Conservation (phyloP, 2,113 vertebrate genomes). For the Caranx melampygus region DNA sequence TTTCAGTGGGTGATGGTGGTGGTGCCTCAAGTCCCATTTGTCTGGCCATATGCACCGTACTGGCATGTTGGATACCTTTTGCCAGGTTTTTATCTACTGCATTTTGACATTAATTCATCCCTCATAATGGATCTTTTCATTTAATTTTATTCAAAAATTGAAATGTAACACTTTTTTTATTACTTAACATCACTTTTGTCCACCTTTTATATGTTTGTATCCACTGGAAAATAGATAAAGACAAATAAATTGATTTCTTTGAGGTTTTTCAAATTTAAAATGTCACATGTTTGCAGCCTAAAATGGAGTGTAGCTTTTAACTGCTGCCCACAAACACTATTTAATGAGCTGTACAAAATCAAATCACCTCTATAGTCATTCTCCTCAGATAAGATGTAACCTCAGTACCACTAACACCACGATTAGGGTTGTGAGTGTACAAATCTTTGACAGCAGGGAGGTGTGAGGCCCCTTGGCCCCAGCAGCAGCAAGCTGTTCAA, state of each 20-base stretch:
- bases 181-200: not conserved
- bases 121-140: not conserved
- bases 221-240: not conserved
- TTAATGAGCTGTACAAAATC: constrained; percentile 53
- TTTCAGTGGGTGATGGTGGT: not conserved
- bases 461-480: constrained; percentile 69
- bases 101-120: not conserved
- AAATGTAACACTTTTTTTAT: too few relatives aligned
- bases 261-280: constrained; percentile 13
- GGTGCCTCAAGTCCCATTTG: not conserved
- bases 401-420: constrained; percentile 35
- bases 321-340: constrained; percentile 23
- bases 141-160: not conserved
- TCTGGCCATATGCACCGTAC: not conserved
- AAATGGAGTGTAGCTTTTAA: constrained; percentile 15
- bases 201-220: not conserved
- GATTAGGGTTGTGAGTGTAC: constrained; percentile 62
- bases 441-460: constrained; percentile 73
- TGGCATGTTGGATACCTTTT: not conserved
- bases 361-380: constrained; percentile 43
- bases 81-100: not conserved
- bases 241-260: not conserved
- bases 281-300: not conserved
- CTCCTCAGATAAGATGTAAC: constrained; percentile 59
- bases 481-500: constrained; percentile 71